These are phyloP conservation scores for Chroicocephalus ridibundus DNA, from an alignment of 2,113 vertebrate species.

Conservation along the genomic window DNA sequence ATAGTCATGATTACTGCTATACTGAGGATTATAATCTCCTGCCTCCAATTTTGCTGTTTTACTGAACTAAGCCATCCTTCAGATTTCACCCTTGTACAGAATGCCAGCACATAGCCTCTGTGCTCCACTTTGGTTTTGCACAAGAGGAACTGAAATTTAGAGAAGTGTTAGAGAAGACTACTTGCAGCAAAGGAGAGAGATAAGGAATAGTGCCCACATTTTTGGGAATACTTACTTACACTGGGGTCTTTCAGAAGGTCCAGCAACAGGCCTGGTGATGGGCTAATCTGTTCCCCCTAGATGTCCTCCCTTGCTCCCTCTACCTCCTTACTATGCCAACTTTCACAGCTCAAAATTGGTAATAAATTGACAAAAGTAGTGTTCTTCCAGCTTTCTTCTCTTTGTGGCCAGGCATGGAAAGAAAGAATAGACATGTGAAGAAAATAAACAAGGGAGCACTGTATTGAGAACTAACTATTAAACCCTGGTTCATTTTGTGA, in stretches of 20 bases:
- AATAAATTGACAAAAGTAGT: neutral
- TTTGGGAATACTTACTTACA: neutral
- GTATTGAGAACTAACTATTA: neutral
- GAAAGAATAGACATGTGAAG: neutral
- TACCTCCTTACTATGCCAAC: neutral
- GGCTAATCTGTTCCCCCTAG: neutral
- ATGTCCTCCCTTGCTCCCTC: neutral
- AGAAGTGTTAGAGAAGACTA: neutral
- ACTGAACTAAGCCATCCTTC: neutral
- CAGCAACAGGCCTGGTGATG: neutral
- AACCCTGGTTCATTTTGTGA: neutral
- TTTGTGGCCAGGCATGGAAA: neutral
- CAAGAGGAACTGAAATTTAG: neutral
- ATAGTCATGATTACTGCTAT: neutral
- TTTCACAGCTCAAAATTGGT: neutral
- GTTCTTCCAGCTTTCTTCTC: neutral
- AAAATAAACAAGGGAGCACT: slow-evolving; percentile 27
- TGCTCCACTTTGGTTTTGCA: neutral
- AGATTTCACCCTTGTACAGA: neutral
- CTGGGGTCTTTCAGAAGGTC: neutral
- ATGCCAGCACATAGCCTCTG: neutral
- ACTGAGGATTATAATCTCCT: neutral
- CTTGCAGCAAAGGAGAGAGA: neutral
- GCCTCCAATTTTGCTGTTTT: neutral
- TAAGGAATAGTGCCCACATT: neutral